Percentiles rank a stretch among this genome's conserved stretches.
These are phyloP conservation scores for Murina feae DNA, from an alignment of 2,113 vertebrate species.

Conservation along the genomic window DNA sequence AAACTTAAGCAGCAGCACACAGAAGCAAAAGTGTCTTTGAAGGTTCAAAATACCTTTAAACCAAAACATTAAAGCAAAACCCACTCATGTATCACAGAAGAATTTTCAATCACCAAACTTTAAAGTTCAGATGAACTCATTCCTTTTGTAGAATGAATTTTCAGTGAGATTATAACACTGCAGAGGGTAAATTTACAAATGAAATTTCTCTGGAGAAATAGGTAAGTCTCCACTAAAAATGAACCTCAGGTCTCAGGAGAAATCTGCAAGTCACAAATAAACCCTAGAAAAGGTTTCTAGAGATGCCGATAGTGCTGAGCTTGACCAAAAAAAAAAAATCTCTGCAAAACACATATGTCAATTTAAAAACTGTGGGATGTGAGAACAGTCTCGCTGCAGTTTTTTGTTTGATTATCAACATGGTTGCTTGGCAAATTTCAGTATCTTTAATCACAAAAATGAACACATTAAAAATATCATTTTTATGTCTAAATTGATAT, in stretches of 20 bases:
- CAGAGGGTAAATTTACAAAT: constrained; percentile 17
- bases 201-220: constrained; percentile 22
- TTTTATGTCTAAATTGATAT: neutral
- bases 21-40: neutral
- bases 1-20: neutral
- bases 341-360: neutral
- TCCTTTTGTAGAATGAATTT: neutral
- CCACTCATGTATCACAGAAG: neutral
- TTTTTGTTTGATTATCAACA: neutral
- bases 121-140: constrained; percentile 20
- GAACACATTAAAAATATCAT: constrained; percentile 12
- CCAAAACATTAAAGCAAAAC: neutral
- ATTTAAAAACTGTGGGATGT: neutral
- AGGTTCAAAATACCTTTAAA: constrained; percentile 34
- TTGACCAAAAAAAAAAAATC: constrained; percentile 1
- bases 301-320: neutral
- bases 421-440: neutral
- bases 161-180: neutral
- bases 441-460: neutral
- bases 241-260: neutral
- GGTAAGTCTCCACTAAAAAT: neutral
- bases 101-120: neutral
- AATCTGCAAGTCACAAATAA: constrained; percentile 35
- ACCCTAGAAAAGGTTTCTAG: neutral
- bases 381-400: neutral